A percentile compares a stretch with the other conserved stretches of the same genome.
These are phyloP conservation scores for Actinia equina DNA, from an alignment of 64 coral and sea anemone genomes.

Conservation along the genomic window DNA sequence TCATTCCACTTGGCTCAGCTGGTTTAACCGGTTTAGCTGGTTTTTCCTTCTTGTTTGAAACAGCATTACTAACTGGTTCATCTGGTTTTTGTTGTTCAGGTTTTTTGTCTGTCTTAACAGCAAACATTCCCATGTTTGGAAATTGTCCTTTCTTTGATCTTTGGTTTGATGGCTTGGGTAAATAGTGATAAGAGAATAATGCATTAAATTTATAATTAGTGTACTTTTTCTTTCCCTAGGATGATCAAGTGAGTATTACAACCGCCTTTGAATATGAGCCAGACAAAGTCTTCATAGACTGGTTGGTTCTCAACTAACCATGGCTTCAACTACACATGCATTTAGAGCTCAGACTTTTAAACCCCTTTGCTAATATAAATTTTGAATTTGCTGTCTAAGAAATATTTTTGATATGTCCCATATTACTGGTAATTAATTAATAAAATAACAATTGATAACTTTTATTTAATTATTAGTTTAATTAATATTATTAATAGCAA, in stretches of 20 bases:
- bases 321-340: too few species aligned
- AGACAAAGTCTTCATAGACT: too few species aligned
- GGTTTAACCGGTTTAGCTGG: background rate
- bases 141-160: conserved; percentile 53
- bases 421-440: too few species aligned
- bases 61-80: background rate
- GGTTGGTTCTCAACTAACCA: too few species aligned
- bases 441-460: background rate
- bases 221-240: too few species aligned
- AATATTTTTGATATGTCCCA: too few species aligned
- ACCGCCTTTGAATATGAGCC: background rate
- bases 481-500: background rate
- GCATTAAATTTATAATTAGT: background rate
- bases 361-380: too few species aligned
- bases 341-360: too few species aligned
- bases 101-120: conserved; percentile 42
- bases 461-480: background rate
- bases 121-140: conserved; percentile 51
- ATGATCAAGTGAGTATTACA: too few species aligned
- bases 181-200: background rate
- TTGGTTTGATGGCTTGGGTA: background rate
- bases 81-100: background rate
- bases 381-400: too few species aligned
- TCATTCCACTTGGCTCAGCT: conserved; percentile 23
- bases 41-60: background rate